Evolutionary conservation across 2,113 vertebrate genomes (phyloP), one percentile per base, ranked within the genome.

Genomic region (Tupaia chinensis): DNA sequence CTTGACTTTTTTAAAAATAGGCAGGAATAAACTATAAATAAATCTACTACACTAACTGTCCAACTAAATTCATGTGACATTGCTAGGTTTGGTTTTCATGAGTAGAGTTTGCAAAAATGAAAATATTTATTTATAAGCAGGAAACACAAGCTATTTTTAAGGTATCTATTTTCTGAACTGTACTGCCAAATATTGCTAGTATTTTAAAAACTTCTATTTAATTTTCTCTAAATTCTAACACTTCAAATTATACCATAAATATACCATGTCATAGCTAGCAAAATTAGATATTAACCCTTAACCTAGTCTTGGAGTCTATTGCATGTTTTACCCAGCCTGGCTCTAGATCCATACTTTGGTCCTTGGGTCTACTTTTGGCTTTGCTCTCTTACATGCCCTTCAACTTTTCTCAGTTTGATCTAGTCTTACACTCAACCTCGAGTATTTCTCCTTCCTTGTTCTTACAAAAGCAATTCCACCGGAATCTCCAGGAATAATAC

Each of bases 101-200:
- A n/a, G 4, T 54, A 65, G 15, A 14, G 34, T 76, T 92, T 89
- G 14, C 34, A 73, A 90, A 87, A 89, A 65, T 54, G 74, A 15
- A 93, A 74, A 32, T 17, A 66, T 69, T 32, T 54, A n/a, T 89
- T 68, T 70, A 72, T 29, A 27, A 63, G 6, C 29, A 63, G 27
- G 89, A 93, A 82, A 56, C 6, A 70, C 15, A 77, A 89, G 65
- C 87, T 66, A 85, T 27, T 94, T 94, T 80, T 19, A 77, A 89
- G 65, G 87, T 66, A 85, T 22, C 13, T 78, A 2, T 27, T 94
- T 94, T 80, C 74, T 89, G 1, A 34, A 80, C 23, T 53, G 9
- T 19, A 54, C 69, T 79, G 4, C 53, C 68, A 85, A 65, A 84
- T 72, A 81, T 44, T 84, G 9, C 61, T 32, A n/a, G 4, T 80